A percentile compares a stretch with the other conserved stretches of the same genome.
These are phyloP conservation scores for Eudasyphora cyanicolor DNA, from an alignment of 2,888 invertebrate genomes.

Conservation along the genomic window DNA sequence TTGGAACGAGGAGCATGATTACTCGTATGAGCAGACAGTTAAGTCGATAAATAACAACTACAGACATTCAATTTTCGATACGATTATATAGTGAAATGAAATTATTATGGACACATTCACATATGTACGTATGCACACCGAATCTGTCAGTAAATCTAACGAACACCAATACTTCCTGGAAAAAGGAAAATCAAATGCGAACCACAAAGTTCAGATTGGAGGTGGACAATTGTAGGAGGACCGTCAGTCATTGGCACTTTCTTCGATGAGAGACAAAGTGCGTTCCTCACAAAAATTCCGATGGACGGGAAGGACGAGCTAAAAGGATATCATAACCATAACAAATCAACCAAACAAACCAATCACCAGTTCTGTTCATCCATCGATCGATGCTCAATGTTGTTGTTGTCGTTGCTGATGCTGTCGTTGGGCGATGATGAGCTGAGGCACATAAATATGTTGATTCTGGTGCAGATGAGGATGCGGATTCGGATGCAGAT, in stretches of 20 bases:
- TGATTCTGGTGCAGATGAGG: not conserved
- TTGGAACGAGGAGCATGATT: not conserved
- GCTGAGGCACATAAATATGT: not conserved
- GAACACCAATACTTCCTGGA: not conserved
- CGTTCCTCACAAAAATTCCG: not conserved
- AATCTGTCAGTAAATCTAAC: not conserved
- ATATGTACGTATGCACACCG: not conserved
- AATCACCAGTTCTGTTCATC: slow-evolving; percentile 27
- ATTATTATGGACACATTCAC: slow-evolving; percentile 30
- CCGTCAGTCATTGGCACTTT: slow-evolving; percentile 57
- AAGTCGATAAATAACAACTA: slow-evolving; percentile 57
- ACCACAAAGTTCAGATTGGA: slow-evolving; percentile 33
- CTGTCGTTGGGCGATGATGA: slow-evolving; percentile 33
- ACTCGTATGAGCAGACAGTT: slow-evolving; percentile 56
- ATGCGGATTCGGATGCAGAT: not conserved
- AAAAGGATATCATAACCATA: slow-evolving; percentile 15
- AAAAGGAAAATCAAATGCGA: not conserved
- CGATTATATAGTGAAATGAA: slow-evolving; percentile 57
- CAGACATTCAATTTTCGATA: slow-evolving; percentile 59
- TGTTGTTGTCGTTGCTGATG: slow-evolving; percentile 45
- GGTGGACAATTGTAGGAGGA: not conserved
- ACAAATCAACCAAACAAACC: slow-evolving; percentile 16
- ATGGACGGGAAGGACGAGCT: not conserved
- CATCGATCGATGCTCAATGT: slow-evolving; percentile 26
- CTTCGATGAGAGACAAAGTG: not conserved